Percentiles rank a stretch among this genome's conserved stretches.
Evolutionary conservation across 2,888 invertebrate species (phyloP).

Genomic region (Drosophila nigritarsus): DNA sequence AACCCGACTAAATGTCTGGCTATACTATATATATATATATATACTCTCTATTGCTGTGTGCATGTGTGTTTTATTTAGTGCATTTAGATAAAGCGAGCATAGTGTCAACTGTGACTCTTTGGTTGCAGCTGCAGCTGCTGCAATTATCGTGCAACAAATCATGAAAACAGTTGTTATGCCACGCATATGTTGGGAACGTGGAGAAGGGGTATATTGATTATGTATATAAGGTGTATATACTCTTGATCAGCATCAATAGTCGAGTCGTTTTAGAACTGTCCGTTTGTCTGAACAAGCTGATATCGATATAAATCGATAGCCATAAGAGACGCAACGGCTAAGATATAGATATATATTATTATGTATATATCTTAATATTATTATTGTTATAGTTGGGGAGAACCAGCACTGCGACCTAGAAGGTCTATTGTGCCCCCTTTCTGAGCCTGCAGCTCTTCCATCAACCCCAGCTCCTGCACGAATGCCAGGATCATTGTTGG

Average conservation of each 20-base stretch:
- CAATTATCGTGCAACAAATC: conserved; percentile 78
- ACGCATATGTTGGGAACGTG: background rate
- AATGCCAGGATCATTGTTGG: no score
- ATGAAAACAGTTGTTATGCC: conserved; percentile 46
- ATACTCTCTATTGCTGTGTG: background rate
- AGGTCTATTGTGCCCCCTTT: no score
- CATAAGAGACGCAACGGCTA: background rate
- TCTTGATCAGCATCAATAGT: background rate
- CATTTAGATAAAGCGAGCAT: conserved; percentile 73
- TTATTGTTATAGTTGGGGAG: no score
- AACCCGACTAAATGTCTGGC: conserved; percentile 43
- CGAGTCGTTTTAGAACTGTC: background rate
- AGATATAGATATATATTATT: background rate
- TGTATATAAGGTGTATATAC: background rate
- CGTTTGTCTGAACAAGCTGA: background rate
- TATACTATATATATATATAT: conserved; percentile 7
- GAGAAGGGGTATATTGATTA: background rate
- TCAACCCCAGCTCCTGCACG: no score
- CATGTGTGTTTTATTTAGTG: conserved; percentile 62
- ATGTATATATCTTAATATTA: no score
- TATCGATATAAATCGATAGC: background rate
- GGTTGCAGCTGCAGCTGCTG: conserved; percentile 54
- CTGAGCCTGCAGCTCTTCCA: no score
- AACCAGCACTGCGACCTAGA: no score
- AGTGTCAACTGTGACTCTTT: conserved; percentile 74